phyloP scores from a whole-genome alignment of 2,888 invertebrate species.

The Cremastinae sp. region DNA sequence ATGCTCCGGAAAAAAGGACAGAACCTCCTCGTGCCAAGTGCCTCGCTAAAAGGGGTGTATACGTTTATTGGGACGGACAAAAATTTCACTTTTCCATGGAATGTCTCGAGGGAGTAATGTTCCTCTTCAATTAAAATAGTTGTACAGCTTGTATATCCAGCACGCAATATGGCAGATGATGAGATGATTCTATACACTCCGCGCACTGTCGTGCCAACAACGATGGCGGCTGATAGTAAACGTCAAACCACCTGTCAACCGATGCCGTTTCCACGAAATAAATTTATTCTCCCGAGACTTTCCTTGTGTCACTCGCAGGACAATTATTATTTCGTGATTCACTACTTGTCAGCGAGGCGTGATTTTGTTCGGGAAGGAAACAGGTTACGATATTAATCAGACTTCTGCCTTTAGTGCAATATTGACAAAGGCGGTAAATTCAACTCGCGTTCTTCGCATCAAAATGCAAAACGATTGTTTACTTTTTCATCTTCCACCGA shows the following conservation, averaged over 20 bases:
- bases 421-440: slow-evolving; percentile 41
- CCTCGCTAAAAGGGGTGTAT: slow-evolving; percentile 26
- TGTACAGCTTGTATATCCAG: slow-evolving; percentile 62
- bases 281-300: not conserved
- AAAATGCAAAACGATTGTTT: too few species aligned
- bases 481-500: too few species aligned
- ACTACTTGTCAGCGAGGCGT: slow-evolving; percentile 34
- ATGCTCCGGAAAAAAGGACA: slow-evolving; percentile 31
- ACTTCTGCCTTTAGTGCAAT: slow-evolving; percentile 6
- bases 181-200: slow-evolving; percentile 62
- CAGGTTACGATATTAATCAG: slow-evolving; percentile 41
- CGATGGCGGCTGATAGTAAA: slow-evolving; percentile 67
- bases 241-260: slow-evolving; percentile 72
- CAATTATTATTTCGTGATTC: slow-evolving; percentile 6
- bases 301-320: slow-evolving; percentile 27
- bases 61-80: not conserved
- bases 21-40: slow-evolving; percentile 23
- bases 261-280: slow-evolving; percentile 21
- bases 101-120: slow-evolving; percentile 52
- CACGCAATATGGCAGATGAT: slow-evolving; percentile 70
- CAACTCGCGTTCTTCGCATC: slow-evolving; percentile 3
- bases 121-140: slow-evolving; percentile 63
- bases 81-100: slow-evolving; percentile 63
- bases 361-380: not conserved
- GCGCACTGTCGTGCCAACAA: slow-evolving; percentile 59